phyloP scores from a whole-genome alignment of 2,797 vertebrate species.

The Squalus acanthias region DNA sequence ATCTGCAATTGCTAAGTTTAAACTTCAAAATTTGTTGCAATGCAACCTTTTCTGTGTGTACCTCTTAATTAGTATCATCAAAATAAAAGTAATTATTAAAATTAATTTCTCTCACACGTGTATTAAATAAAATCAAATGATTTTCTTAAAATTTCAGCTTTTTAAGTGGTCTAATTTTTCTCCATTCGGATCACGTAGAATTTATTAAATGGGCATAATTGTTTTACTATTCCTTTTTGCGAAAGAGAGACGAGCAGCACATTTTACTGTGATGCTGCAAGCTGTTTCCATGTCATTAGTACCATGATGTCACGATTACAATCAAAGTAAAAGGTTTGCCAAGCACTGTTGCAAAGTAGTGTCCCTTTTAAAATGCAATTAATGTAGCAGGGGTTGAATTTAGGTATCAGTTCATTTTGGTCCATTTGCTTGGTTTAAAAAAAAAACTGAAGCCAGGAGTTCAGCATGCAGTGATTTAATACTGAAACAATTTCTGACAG shows the following conservation, averaged over 20 bases:
- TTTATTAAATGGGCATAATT: too few relatives aligned
- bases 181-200: too few relatives aligned
- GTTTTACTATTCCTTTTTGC: too few relatives aligned
- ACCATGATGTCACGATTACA: not conserved
- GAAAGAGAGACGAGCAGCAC: not conserved
- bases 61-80: too few relatives aligned
- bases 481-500: not conserved
- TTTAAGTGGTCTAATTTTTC: too few relatives aligned
- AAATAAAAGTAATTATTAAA: too few relatives aligned
- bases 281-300: not conserved
- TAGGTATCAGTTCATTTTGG: not conserved
- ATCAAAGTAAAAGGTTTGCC: not conserved
- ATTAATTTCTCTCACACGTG: too few relatives aligned
- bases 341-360: not conserved
- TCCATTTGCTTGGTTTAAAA: not conserved
- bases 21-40: too few relatives aligned
- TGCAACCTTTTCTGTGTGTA: too few relatives aligned
- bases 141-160: too few relatives aligned
- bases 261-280: not conserved
- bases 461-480: not conserved
- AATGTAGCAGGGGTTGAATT: not conserved
- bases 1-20: too few relatives aligned
- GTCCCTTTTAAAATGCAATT: not conserved
- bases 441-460: not conserved
- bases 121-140: too few relatives aligned